Conservation (phyloP, 1,140 invertebrate species). For the Lordiphosa stackelbergi region DNA sequence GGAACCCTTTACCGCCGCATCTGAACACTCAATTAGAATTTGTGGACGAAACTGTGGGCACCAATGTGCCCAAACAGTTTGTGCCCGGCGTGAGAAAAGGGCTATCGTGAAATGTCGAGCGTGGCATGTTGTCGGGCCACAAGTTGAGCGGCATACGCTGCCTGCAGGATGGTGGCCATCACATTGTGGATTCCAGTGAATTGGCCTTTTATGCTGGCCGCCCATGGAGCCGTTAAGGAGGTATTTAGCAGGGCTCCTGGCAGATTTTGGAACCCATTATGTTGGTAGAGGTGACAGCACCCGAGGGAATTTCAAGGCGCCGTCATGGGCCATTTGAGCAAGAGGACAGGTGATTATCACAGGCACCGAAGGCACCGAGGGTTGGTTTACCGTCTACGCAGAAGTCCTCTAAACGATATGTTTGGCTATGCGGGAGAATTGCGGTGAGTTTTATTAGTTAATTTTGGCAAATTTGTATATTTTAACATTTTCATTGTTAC, state of each 20-base stretch:
- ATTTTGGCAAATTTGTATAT: background rate
- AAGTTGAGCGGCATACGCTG: constrained; percentile 93
- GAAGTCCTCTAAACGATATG: constrained; percentile 99
- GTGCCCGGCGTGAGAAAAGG: constrained; percentile 94
- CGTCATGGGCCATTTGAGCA: constrained; percentile 89
- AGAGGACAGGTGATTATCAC: constrained; percentile 91
- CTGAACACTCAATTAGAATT: constrained; percentile 94
- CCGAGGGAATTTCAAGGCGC: constrained; percentile 91
- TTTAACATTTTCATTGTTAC: background rate
- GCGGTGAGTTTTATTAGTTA: too few species aligned
- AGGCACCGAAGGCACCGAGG: constrained; percentile 89
- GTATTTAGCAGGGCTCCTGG: constrained; percentile 91
- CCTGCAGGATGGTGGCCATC: constrained; percentile 92
- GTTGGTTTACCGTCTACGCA: constrained; percentile 91
- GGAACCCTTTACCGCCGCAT: constrained; percentile 90
- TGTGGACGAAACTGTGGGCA: constrained; percentile 93
- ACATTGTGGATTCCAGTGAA: constrained; percentile 98
- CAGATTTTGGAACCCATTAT: constrained; percentile 97
- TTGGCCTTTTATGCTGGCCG: constrained; percentile 92
- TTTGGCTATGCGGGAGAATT: constrained; percentile 97
- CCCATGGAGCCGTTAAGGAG: constrained; percentile 93
- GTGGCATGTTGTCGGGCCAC: constrained; percentile 87
- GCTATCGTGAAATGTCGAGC: constrained; percentile 83
- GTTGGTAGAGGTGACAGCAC: constrained; percentile 93
- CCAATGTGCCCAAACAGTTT: constrained; percentile 96